Conservation (phyloP, 2,113 vertebrate species). For the Aegypius monachus region DNA sequence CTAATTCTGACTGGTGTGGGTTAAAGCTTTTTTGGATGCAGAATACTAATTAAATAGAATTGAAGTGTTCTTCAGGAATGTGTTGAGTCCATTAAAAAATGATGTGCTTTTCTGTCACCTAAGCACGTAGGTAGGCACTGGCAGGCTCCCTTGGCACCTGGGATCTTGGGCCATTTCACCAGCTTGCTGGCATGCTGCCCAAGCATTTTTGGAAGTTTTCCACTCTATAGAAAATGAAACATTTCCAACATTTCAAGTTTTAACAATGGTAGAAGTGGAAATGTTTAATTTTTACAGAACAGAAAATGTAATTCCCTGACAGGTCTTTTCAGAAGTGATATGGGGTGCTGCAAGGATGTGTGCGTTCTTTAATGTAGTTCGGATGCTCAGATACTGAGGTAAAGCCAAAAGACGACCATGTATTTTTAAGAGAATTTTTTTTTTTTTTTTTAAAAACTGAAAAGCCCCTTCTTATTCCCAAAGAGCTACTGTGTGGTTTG, state of each 20-base stretch:
- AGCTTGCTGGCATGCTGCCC: not conserved
- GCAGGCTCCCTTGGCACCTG: not conserved
- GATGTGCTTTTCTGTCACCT: not conserved
- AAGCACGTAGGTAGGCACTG: not conserved
- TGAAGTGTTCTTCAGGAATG: not conserved
- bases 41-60: not conserved
- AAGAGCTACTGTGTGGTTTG: not conserved
- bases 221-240: not conserved
- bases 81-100: not conserved
- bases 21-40: not conserved
- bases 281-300: not conserved
- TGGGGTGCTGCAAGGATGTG: not conserved
- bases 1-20: not conserved
- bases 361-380: not conserved
- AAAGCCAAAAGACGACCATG: not conserved
- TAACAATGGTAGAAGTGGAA: not conserved
- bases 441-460: not conserved
- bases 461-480: constrained; percentile 1
- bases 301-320: not conserved
- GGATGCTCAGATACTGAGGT: not conserved
- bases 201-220: not conserved
- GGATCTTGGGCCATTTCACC: not conserved
- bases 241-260: not conserved
- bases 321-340: not conserved
- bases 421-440: not conserved